Percentiles rank a stretch among this genome's conserved stretches.
phyloP scores from a whole-genome alignment of 2,113 vertebrate genomes.

The Petrocephalus microphthalmus region DNA sequence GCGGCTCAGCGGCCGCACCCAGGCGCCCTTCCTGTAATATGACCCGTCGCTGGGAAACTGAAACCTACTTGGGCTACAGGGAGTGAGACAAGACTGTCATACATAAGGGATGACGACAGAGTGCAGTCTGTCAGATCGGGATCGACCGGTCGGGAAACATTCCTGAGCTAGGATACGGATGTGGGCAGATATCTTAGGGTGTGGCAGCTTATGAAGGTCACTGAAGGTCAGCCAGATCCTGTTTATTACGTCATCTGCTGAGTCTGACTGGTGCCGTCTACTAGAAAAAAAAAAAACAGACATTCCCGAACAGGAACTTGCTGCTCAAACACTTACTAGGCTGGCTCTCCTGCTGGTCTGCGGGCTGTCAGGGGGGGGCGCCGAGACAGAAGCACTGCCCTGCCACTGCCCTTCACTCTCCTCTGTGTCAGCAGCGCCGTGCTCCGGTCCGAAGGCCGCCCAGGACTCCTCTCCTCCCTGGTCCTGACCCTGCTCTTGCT shows the following conservation, averaged over 20 bases:
- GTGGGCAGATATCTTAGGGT: not conserved
- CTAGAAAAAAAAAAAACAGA: not conserved
- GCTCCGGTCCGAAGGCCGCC: slow-evolving; percentile 76
- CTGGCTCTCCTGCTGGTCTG: slow-evolving; percentile 46
- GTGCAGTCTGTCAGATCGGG: not conserved
- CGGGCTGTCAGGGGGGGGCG: slow-evolving; percentile 37
- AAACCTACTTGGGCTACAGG: not conserved
- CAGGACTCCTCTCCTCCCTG: slow-evolving; percentile 67
- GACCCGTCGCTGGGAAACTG: not conserved
- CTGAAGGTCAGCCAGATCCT: not conserved
- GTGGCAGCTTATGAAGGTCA: not conserved
- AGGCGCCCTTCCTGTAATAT: not conserved
- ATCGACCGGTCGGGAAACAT: slow-evolving; percentile 21
- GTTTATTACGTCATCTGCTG: not conserved
- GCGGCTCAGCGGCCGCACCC: not conserved
- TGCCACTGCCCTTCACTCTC: slow-evolving; percentile 58
- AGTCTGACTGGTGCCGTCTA: not conserved
- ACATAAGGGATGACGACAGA: not conserved
- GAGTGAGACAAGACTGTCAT: not conserved
- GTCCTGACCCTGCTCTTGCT: slow-evolving; percentile 40
- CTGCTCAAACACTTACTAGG: slow-evolving; percentile 40
- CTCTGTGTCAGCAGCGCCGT: slow-evolving; percentile 39
- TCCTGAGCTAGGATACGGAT: slow-evolving; percentile 9
- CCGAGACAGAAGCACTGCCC: slow-evolving; percentile 50
- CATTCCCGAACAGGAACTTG: not conserved